Conservation (phyloP, 2,888 invertebrate genomes). For the Cyclophora albipunctata region DNA sequence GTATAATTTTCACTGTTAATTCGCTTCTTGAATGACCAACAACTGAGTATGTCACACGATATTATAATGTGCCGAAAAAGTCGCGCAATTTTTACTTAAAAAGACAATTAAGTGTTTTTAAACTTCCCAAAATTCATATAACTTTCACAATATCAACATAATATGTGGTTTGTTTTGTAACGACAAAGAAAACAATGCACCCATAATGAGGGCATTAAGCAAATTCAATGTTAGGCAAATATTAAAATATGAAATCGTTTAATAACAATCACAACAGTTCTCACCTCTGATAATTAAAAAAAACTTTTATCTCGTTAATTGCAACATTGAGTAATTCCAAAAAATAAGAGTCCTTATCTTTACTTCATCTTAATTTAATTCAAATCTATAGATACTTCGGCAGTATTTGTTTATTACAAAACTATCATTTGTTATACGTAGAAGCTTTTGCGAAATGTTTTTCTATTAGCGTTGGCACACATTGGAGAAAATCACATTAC, state of each 20-base stretch:
- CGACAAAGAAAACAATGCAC: slow-evolving; percentile 31
- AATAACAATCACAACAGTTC: too few species aligned
- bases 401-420: too few species aligned
- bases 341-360: slow-evolving; percentile 30
- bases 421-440: too few species aligned
- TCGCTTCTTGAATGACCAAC: slow-evolving; percentile 25
- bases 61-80: slow-evolving; percentile 18
- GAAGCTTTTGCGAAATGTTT: slow-evolving; percentile 50
- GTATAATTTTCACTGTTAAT: slow-evolving; percentile 24
- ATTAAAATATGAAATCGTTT: too few species aligned
- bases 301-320: too few species aligned
- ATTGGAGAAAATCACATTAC: not conserved
- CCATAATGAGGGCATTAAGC: not conserved
- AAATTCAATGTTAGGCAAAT: too few species aligned
- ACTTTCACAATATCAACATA: slow-evolving; percentile 49
- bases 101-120: slow-evolving; percentile 35
- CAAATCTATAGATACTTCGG: too few species aligned
- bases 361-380: slow-evolving; percentile 35
- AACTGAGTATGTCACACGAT: slow-evolving; percentile 24
- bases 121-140: slow-evolving; percentile 20
- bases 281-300: too few species aligned
- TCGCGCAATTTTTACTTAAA: slow-evolving; percentile 30
- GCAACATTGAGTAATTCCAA: too few species aligned
- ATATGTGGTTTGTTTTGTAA: slow-evolving; percentile 50
- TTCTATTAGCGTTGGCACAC: slow-evolving; percentile 24